These are phyloP conservation scores for Oryzias woworae DNA, from an alignment of 2,113 vertebrate species.

Conservation along the genomic window DNA sequence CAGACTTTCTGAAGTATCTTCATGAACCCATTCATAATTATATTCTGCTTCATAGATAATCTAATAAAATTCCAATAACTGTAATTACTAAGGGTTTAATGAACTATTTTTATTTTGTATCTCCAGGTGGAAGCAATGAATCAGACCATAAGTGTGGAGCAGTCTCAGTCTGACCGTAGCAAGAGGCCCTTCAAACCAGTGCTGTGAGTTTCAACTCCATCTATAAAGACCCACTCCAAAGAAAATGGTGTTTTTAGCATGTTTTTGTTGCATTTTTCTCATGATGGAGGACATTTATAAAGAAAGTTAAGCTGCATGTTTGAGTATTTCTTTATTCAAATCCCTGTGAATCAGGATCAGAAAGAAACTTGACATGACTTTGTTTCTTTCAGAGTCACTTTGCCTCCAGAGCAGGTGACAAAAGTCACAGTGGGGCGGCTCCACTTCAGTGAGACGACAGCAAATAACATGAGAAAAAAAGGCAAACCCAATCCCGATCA, in stretches of 20 bases:
- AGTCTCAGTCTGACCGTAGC: slow-evolving; percentile 97
- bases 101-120: neutral
- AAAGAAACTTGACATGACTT: neutral
- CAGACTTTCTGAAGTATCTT: no score
- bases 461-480: slow-evolving; percentile 99
- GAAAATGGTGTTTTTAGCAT: no score
- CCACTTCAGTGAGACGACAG: slow-evolving; percentile 97
- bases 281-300: no score
- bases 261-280: no score
- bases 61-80: no score
- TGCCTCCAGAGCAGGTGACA: slow-evolving; percentile 96
- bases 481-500: slow-evolving; percentile 98
- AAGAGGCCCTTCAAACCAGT: slow-evolving; percentile 98
- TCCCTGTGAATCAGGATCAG: no score
- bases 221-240: no score
- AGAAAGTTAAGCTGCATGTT: no score
- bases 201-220: slow-evolving; percentile 81
- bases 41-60: no score
- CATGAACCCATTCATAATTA: no score
- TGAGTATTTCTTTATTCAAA: no score
- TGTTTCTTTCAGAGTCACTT: slow-evolving; percentile 76
- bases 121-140: slow-evolving; percentile 93
- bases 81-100: neutral
- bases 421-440: slow-evolving; percentile 96
- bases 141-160: slow-evolving; percentile 97